Conservation (phyloP, 1,140 invertebrate species). For the Himalopsyche phryganea region DNA sequence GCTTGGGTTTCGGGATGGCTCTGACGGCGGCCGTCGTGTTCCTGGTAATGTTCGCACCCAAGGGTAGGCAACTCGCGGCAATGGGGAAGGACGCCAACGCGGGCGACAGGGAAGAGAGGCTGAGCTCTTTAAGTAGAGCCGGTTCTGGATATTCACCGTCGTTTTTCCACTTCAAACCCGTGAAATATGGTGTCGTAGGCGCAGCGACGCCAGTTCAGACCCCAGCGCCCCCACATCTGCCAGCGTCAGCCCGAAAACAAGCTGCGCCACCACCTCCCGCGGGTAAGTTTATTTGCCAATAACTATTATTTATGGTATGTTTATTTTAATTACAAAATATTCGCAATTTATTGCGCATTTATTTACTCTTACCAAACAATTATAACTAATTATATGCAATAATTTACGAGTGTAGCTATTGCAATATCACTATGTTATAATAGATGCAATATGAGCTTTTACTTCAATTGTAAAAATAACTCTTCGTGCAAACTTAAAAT, state of each 20-base stretch:
- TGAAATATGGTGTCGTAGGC: constrained; percentile 66
- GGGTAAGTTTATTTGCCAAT: constrained; percentile 56
- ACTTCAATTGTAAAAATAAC: no score
- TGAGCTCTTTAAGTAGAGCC: constrained; percentile 71
- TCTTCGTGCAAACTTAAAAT: no score
- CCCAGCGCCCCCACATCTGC: constrained; percentile 32
- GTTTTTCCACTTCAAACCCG: constrained; percentile 88
- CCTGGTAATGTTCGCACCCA: constrained; percentile 90
- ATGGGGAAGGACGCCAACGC: constrained; percentile 77
- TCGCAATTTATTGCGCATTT: no score
- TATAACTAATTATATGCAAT: no score
- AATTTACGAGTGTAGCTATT: no score
- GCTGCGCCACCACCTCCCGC: constrained; percentile 54
- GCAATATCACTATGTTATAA: no score
- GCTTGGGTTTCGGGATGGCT: constrained; percentile 82
- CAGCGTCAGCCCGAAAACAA: constrained; percentile 46
- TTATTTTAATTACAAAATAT: no score
- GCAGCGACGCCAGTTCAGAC: constrained; percentile 46
- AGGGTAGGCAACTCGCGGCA: constrained; percentile 85
- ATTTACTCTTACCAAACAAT: no score
- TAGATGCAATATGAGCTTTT: no score
- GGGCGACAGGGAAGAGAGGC: constrained; percentile 72
- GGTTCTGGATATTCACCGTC: constrained; percentile 83
- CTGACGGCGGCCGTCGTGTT: constrained; percentile 80
- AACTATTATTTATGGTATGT: no score